A percentile compares a stretch with the other conserved stretches of the same genome.
Conservation (phyloP, 2,888 invertebrate species). For the Zhuqinia jingwanae region DNA sequence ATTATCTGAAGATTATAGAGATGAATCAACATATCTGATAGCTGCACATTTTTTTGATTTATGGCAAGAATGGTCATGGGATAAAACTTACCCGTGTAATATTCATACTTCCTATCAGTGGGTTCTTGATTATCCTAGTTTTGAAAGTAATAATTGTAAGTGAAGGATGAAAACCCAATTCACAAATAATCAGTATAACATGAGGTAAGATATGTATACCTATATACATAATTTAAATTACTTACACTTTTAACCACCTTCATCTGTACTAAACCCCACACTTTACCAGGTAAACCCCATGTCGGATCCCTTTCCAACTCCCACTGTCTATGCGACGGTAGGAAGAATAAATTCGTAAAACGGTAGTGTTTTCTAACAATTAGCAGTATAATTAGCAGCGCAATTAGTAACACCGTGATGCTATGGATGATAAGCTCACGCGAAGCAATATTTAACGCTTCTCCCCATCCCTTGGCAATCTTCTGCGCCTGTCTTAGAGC, state of each 20-base stretch:
- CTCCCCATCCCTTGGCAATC: conserved; percentile 27
- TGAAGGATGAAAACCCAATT: too few relatives aligned
- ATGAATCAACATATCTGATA: too few relatives aligned
- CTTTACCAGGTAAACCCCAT: conserved; percentile 60
- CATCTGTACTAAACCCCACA: conserved; percentile 52
- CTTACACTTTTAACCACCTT: conserved; percentile 64
- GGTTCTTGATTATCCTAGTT: conserved; percentile 23
- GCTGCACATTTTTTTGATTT: too few relatives aligned
- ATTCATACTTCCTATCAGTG: conserved; percentile 46
- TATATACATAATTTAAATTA: background rate
- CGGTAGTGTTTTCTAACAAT: conserved; percentile 53
- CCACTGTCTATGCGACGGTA: conserved; percentile 60
- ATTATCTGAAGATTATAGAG: conserved; percentile 51
- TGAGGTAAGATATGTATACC: background rate
- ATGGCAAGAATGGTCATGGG: too few relatives aligned
- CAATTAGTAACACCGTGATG: background rate
- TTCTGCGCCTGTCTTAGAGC: conserved; percentile 43
- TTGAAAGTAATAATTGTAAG: too few relatives aligned
- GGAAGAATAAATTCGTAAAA: conserved; percentile 47
- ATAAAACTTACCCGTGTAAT: conserved; percentile 51
- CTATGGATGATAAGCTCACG: conserved; percentile 6
- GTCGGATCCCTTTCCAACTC: conserved; percentile 64
- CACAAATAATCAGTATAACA: too few relatives aligned
- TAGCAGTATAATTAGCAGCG: conserved; percentile 44
- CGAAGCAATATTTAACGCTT: background rate